Conservation (phyloP, 2,113 vertebrate genomes). For the Helogale parvula region DNA sequence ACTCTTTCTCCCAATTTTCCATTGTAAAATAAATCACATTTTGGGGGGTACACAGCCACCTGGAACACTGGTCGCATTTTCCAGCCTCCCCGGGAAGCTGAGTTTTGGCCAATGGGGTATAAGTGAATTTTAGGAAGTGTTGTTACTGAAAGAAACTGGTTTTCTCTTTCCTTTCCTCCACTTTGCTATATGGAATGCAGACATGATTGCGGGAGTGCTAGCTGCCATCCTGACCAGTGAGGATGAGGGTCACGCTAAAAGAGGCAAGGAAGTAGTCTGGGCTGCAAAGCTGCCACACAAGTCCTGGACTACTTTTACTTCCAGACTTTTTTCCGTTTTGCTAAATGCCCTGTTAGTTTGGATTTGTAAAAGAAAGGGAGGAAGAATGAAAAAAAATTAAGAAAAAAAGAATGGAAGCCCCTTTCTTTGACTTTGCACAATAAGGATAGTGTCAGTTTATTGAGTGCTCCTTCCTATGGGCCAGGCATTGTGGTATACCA, state of each 20-base stretch:
- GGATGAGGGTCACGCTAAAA: neutral
- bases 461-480: neutral
- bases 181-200: neutral
- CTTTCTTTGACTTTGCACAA: slow-evolving; percentile 14
- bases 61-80: neutral
- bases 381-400: neutral
- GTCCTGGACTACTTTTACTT: neutral
- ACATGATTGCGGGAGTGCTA: neutral
- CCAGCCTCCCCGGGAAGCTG: neutral
- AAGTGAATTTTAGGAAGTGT: neutral
- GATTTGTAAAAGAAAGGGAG: neutral
- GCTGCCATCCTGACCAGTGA: neutral
- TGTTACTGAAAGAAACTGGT: neutral
- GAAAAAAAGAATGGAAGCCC: neutral
- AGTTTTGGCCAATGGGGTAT: neutral
- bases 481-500: neutral
- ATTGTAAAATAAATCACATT: neutral
- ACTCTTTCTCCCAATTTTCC: neutral
- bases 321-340: neutral
- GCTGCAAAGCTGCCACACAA: neutral
- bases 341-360: neutral
- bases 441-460: neutral
- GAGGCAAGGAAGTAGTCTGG: neutral
- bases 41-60: neutral
- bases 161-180: neutral